phyloP scores from a whole-genome alignment of 2,113 vertebrate species.

The Chloropsis hardwickii region DNA sequence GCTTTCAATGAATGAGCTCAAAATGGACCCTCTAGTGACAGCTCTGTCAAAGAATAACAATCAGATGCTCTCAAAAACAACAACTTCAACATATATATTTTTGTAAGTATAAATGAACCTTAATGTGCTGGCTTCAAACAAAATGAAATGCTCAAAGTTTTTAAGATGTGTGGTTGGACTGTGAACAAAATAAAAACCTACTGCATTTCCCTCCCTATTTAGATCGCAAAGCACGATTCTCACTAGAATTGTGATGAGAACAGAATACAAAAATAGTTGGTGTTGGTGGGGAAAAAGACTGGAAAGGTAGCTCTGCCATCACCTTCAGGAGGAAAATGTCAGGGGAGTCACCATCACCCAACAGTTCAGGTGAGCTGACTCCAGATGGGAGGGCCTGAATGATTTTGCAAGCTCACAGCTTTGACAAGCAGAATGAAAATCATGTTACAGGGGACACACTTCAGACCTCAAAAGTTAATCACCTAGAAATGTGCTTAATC shows the following conservation, averaged over 20 bases:
- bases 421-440: neutral
- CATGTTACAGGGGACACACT: neutral
- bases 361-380: neutral
- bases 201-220: neutral
- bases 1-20: slow-evolving; percentile 55
- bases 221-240: slow-evolving; percentile 44
- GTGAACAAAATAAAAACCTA: neutral
- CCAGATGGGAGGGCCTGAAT: neutral
- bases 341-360: neutral
- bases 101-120: slow-evolving; percentile 1
- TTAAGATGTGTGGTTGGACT: neutral
- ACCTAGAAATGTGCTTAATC: neutral
- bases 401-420: slow-evolving; percentile 10
- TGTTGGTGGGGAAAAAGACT: neutral
- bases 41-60: slow-evolving; percentile 52
- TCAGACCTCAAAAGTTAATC: neutral
- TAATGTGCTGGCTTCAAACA: slow-evolving; percentile 14
- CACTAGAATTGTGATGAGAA: neutral
- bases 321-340: neutral
- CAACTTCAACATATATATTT: neutral
- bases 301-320: neutral
- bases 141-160: neutral
- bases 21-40: slow-evolving; percentile 59
- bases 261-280: slow-evolving; percentile 45
- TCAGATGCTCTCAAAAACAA: slow-evolving; percentile 15